These are phyloP conservation scores for Ips typographus DNA, from an alignment of 1,140 invertebrate genomes.

Conservation along the genomic window DNA sequence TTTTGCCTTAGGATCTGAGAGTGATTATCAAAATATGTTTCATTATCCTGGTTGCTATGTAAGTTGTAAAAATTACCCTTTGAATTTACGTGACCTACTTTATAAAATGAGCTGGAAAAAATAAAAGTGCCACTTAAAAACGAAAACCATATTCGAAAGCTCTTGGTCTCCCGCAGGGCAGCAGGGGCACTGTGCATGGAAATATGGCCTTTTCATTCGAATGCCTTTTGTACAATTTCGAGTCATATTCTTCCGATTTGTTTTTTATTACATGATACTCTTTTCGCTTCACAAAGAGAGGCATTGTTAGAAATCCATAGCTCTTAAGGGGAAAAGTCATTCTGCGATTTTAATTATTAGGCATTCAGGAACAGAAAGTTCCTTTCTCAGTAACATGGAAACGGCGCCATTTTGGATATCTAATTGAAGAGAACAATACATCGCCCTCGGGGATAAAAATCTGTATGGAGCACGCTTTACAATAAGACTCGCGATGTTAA, in stretches of 20 bases:
- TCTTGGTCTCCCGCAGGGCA: constrained; percentile 10
- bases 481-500: too few species aligned
- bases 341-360: constrained; percentile 27
- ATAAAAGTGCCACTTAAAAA: neutral
- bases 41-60: too few species aligned
- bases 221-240: constrained; percentile 23
- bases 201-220: constrained; percentile 28
- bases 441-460: constrained; percentile 14
- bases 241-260: constrained; percentile 31
- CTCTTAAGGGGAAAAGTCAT: constrained; percentile 23
- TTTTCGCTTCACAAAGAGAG: constrained; percentile 20
- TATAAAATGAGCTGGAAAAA: too few species aligned
- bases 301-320: constrained; percentile 22
- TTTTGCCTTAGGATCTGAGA: too few species aligned
- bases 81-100: too few species aligned
- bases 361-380: constrained; percentile 25
- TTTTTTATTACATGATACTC: constrained; percentile 32
- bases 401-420: constrained; percentile 27
- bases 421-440: constrained; percentile 20
- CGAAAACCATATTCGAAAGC: constrained; percentile 10
- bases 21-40: too few species aligned
- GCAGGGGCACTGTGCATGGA: constrained; percentile 13
- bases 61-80: too few species aligned
- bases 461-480: neutral
- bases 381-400: constrained; percentile 17